These are phyloP conservation scores for Crotalus adamanteus DNA, from an alignment of 2,797 vertebrate genomes.

Conservation along the genomic window DNA sequence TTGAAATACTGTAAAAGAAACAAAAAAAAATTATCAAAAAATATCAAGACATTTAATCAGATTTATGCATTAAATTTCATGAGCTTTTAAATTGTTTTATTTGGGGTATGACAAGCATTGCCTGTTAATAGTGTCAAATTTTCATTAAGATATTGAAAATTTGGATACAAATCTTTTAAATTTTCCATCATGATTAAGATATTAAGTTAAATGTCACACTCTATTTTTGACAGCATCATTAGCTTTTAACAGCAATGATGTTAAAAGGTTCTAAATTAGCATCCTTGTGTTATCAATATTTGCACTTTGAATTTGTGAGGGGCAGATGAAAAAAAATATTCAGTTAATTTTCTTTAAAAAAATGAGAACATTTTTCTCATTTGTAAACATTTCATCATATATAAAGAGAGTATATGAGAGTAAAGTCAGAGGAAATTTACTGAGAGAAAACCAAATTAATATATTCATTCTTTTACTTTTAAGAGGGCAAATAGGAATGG, in stretches of 20 bases:
- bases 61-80: not conserved
- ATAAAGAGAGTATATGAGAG: not conserved
- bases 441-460: not conserved
- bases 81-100: not conserved
- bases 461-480: not conserved
- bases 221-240: not conserved
- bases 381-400: not conserved
- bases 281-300: not conserved
- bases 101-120: not conserved
- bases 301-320: not conserved
- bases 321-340: not conserved
- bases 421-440: not conserved
- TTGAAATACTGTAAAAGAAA: not conserved
- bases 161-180: not conserved
- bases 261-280: not conserved
- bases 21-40: not conserved
- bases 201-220: not conserved
- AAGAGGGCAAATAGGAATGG: not conserved
- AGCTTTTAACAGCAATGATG: not conserved
- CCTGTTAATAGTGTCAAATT: not conserved
- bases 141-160: not conserved
- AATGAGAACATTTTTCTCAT: not conserved
- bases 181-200: not conserved
- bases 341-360: not conserved
- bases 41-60: not conserved